phyloP scores from a whole-genome alignment of 2,113 vertebrate genomes.

The Melozone crissalis region DNA sequence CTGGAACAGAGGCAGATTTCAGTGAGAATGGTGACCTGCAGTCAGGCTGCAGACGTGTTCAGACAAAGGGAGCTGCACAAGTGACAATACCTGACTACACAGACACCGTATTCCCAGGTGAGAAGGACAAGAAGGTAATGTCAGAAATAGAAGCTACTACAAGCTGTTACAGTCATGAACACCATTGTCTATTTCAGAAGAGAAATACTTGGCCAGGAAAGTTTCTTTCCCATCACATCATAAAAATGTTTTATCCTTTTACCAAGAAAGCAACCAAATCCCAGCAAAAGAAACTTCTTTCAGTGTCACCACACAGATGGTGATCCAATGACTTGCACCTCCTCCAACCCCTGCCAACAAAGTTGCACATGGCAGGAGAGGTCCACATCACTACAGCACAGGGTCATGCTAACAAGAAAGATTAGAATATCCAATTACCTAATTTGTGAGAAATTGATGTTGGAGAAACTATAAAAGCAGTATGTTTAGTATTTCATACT shows the following conservation, averaged over 20 bases:
- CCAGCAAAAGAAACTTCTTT: not conserved
- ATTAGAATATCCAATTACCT: not conserved
- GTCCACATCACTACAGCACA: not conserved
- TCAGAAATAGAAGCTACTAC: not conserved
- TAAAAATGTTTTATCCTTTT: not conserved
- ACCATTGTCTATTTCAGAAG: not conserved
- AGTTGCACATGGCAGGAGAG: not conserved
- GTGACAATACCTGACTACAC: not conserved
- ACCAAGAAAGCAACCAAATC: not conserved
- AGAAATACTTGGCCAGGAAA: not conserved
- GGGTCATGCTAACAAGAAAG: not conserved
- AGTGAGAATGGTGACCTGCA: not conserved
- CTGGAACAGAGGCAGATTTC: slow-evolving; percentile 70
- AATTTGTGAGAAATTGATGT: not conserved
- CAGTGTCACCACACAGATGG: not conserved
- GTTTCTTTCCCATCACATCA: not conserved
- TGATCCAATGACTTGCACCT: not conserved
- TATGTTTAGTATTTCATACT: not conserved
- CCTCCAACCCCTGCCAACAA: not conserved
- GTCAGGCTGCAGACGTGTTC: not conserved
- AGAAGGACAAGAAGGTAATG: not conserved
- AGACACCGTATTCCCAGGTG: not conserved
- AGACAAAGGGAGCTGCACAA: not conserved
- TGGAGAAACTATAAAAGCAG: not conserved
- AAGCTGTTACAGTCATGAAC: not conserved